A percentile compares a stretch with the other conserved stretches of the same genome.
Conservation (phyloP, 2,888 invertebrate genomes). For the Xylophagus ater region DNA sequence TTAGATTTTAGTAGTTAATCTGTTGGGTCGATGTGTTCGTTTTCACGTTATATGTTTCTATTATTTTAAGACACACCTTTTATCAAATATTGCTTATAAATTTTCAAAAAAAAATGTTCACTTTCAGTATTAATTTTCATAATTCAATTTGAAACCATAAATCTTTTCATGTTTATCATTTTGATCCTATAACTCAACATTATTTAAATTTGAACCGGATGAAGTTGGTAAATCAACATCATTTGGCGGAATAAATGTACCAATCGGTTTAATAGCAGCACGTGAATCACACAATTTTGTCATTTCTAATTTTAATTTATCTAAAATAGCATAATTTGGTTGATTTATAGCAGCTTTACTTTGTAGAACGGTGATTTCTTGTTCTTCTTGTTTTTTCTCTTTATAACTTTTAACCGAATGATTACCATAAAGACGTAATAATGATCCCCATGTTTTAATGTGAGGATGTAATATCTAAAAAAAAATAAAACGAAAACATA, state of each 20-base stretch:
- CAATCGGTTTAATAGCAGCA: constrained; percentile 49
- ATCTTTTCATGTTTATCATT: too few relatives aligned
- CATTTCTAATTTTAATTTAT: constrained; percentile 77
- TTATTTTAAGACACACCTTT: too few relatives aligned
- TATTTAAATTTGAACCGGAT: constrained; percentile 66
- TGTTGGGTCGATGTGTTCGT: too few relatives aligned
- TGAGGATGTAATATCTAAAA: constrained; percentile 81
- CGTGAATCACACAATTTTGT: constrained; percentile 56
- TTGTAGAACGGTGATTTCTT: constrained; percentile 82
- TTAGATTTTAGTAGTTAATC: too few relatives aligned
- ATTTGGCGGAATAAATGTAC: constrained; percentile 52
- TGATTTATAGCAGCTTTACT: constrained; percentile 80
- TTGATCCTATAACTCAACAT: constrained; percentile 45
- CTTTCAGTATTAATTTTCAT: too few relatives aligned
- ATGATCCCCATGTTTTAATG: constrained; percentile 87
- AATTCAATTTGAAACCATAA: too few relatives aligned
- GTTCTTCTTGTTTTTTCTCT: constrained; percentile 84
- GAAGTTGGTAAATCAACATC: constrained; percentile 53
- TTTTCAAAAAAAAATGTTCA: too few relatives aligned
- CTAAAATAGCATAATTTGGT: constrained; percentile 82
- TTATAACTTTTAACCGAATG: constrained; percentile 82
- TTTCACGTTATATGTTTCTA: too few relatives aligned
- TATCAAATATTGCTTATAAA: too few relatives aligned
- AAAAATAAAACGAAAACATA: constrained; percentile 4
- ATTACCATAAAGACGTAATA: constrained; percentile 85